phyloP scores from a whole-genome alignment of 2,113 vertebrate species.

The Melanocharis versteri region DNA sequence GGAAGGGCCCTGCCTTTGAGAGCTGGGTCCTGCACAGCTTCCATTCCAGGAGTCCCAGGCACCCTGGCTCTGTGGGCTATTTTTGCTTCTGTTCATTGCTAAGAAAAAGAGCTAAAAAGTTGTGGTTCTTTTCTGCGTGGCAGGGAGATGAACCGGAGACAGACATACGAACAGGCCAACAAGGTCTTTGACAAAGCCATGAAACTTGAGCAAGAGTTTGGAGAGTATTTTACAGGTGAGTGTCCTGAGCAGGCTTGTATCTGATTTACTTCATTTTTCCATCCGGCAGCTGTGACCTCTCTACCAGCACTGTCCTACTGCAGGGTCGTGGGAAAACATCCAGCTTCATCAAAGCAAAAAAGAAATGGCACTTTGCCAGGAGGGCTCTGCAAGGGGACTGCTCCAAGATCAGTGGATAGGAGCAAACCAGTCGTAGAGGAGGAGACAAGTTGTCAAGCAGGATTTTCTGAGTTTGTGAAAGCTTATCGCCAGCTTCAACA shows the following conservation, averaged over 20 bases:
- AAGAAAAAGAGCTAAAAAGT: not conserved
- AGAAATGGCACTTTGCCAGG: not conserved
- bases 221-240: constrained; percentile 98
- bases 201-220: constrained; percentile 98
- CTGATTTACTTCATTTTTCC: not conserved
- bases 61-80: not conserved
- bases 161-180: constrained; percentile 97
- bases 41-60: not conserved
- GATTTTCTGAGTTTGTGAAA: not conserved
- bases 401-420: not conserved
- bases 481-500: not conserved
- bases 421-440: not conserved
- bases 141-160: constrained; percentile 98
- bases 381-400: not conserved
- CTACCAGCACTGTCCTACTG: not conserved
- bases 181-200: constrained; percentile 98
- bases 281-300: not conserved
- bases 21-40: not conserved
- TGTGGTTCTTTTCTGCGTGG: not conserved
- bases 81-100: not conserved
- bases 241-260: not conserved
- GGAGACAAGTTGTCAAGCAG: not conserved
- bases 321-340: not conserved
- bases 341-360: not conserved
- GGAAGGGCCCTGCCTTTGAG: not conserved